Evolutionary conservation across 2,797 vertebrate species (phyloP).

Genomic region (Cryptoprocta ferox): DNA sequence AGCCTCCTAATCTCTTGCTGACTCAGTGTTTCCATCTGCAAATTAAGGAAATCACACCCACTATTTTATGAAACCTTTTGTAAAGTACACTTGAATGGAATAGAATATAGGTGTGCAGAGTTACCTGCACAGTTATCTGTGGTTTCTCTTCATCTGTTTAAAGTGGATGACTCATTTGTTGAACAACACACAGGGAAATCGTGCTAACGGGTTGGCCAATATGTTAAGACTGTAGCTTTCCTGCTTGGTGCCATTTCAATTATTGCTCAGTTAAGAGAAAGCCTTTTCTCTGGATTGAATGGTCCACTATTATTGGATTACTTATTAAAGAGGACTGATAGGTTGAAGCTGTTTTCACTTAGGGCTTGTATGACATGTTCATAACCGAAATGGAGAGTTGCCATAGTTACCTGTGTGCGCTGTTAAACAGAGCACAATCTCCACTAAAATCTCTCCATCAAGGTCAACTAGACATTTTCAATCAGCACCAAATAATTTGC

Average conservation of each 20-base stretch:
- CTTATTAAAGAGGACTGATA: slow-evolving; percentile 83
- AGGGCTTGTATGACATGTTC: slow-evolving; percentile 84
- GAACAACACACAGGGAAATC: neutral
- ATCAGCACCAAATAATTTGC: slow-evolving; percentile 78
- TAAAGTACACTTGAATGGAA: neutral
- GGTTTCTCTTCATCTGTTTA: neutral
- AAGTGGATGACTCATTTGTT: neutral
- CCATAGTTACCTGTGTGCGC: slow-evolving; percentile 87
- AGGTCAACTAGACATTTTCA: slow-evolving; percentile 83
- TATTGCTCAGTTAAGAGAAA: slow-evolving; percentile 75
- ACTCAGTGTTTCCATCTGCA: slow-evolving; percentile 34
- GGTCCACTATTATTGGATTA: slow-evolving; percentile 77
- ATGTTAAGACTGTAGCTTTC: slow-evolving; percentile 17
- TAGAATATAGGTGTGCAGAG: neutral
- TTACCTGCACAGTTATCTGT: neutral
- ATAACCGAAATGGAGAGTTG: slow-evolving; percentile 84
- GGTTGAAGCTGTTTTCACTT: slow-evolving; percentile 86
- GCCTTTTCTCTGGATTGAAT: slow-evolving; percentile 72
- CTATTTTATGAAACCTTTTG: neutral
- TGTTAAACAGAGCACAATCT: slow-evolving; percentile 81
- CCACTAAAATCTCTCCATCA: slow-evolving; percentile 80
- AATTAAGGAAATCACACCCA: slow-evolving; percentile 10
- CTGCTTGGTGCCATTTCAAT: slow-evolving; percentile 39
- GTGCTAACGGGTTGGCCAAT: neutral
- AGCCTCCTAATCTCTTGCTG: neutral